phyloP scores from a whole-genome alignment of 2,113 vertebrate species.

The Ornithorhynchus anatinus region DNA sequence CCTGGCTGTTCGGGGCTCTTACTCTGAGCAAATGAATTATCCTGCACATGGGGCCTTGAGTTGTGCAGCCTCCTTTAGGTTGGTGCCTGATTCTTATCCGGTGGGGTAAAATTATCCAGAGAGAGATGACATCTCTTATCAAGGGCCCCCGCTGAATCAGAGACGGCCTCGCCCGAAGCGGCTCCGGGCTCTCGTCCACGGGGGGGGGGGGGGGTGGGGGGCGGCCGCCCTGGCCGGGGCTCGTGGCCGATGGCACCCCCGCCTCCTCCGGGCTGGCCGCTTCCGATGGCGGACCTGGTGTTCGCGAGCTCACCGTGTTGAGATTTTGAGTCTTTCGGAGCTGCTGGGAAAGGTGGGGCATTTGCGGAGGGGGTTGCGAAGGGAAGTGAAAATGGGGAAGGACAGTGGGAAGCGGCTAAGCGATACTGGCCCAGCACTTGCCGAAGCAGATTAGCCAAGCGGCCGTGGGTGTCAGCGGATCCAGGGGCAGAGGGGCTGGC shows the following conservation, averaged over 20 bases:
- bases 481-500: no score
- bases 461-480: no score
- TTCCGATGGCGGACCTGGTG: neutral
- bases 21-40: conserved; percentile 54
- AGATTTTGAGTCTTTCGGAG: accelerated
- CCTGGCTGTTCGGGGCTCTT: conserved; percentile 43
- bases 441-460: no score
- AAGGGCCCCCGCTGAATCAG: conserved; percentile 64
- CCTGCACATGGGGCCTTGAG: conserved; percentile 19
- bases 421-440: no score
- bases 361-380: neutral
- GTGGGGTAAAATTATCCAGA: conserved; percentile 56
- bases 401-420: neutral
- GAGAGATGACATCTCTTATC: conserved; percentile 68
- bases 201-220: no score
- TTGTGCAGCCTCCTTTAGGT: conserved; percentile 59
- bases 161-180: conserved; percentile 47
- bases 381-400: neutral
- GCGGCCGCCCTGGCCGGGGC: no score
- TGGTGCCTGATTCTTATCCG: conserved; percentile 64
- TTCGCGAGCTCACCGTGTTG: neutral
- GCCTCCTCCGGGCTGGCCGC: conserved; percentile 18
- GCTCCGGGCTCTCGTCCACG: no score
- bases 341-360: no score
- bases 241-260: conserved; percentile 18